Conservation (phyloP, 2,888 invertebrate genomes). For the Thyatira batis region DNA sequence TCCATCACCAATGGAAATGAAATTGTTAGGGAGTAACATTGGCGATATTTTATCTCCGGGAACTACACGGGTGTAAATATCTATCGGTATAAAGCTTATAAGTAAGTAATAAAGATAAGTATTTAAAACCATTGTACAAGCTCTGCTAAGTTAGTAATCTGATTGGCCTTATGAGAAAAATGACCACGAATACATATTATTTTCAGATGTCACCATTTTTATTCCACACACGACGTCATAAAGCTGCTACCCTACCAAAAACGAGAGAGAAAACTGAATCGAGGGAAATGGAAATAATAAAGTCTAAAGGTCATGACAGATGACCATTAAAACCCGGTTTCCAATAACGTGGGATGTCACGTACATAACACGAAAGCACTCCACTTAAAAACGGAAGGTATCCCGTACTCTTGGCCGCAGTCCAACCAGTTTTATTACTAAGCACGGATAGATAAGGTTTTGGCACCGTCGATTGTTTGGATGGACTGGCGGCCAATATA, state of each 20-base stretch:
- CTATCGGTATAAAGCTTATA: too few species aligned
- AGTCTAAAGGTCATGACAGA: not conserved
- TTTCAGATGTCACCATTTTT: too few species aligned
- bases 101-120: too few species aligned
- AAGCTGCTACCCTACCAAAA: too few species aligned
- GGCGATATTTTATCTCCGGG: too few species aligned
- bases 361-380: conserved; percentile 16
- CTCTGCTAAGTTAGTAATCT: too few species aligned
- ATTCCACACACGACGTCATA: not conserved
- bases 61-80: too few species aligned
- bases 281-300: not conserved
- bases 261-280: too few species aligned
- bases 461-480: conserved; percentile 51
- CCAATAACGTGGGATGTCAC: not conserved
- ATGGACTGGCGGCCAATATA: conserved; percentile 36
- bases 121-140: too few species aligned
- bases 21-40: not conserved
- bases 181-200: too few species aligned
- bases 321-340: not conserved
- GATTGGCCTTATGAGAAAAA: too few species aligned
- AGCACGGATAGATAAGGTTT: conserved; percentile 46
- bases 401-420: conserved; percentile 43
- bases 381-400: conserved; percentile 35
- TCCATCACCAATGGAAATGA: too few species aligned
- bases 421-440: conserved; percentile 55